phyloP scores from a whole-genome alignment of 2,888 invertebrate genomes.

The Cerastoderma edule region DNA sequence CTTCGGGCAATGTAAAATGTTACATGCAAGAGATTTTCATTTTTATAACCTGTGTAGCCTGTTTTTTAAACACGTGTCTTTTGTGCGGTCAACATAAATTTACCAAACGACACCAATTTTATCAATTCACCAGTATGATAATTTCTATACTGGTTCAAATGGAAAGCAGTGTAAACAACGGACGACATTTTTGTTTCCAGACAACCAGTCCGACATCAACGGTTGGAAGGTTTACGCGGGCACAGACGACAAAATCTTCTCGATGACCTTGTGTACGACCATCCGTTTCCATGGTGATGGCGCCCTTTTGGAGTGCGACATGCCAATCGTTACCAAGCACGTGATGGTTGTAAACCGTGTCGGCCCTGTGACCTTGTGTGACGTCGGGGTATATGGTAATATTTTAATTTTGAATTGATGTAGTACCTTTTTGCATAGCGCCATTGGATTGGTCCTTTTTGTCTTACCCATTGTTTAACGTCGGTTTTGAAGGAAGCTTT shows the following conservation, averaged over 20 bases:
- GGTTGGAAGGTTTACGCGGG: constrained; percentile 57
- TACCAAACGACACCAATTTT: too few relatives aligned
- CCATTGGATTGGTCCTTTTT: too few relatives aligned
- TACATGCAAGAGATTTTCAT: too few relatives aligned
- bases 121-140: background rate
- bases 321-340: constrained; percentile 32
- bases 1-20: too few relatives aligned
- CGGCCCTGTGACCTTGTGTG: constrained; percentile 49
- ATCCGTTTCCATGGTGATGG: constrained; percentile 46
- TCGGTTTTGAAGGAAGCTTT: too few relatives aligned
- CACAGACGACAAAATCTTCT: constrained; percentile 37
- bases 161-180: background rate
- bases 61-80: too few relatives aligned
- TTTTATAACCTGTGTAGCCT: too few relatives aligned
- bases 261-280: constrained; percentile 50
- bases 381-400: constrained; percentile 49
- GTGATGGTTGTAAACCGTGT: constrained; percentile 53
- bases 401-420: too few relatives aligned
- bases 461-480: too few relatives aligned
- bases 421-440: too few relatives aligned
- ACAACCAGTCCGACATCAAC: constrained; percentile 19
- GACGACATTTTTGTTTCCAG: constrained; percentile 14
- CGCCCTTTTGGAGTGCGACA: constrained; percentile 45
- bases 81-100: too few relatives aligned
- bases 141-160: background rate